Conservation (phyloP, 92 coral and sea anemone genomes). For the Porites evermanni region DNA sequence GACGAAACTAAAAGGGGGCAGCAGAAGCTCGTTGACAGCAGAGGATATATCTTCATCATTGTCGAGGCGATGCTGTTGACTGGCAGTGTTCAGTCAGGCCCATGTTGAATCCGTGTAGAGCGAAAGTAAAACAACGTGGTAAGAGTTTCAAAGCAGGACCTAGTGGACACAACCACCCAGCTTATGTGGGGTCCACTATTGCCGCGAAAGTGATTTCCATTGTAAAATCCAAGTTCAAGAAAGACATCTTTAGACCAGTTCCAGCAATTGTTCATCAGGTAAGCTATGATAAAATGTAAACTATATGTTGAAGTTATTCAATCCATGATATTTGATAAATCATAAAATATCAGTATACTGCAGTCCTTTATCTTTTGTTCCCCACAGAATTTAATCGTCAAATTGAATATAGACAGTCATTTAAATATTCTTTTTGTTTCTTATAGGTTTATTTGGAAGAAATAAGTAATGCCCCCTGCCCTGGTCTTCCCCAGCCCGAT, state of each 20-base stretch:
- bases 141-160: not conserved
- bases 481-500: not conserved
- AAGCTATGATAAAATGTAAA: not conserved
- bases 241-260: constrained; percentile 15
- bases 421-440: not conserved
- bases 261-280: constrained; percentile 28
- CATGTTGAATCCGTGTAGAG: constrained; percentile 3
- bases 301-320: not conserved
- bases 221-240: constrained; percentile 9
- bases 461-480: constrained; percentile 3
- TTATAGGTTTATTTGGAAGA: not conserved
- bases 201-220: not conserved
- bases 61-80: not conserved
- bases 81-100: constrained; percentile 26
- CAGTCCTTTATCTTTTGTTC: not conserved
- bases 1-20: not conserved
- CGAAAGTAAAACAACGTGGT: not conserved
- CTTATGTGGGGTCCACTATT: not conserved
- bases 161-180: constrained; percentile 18
- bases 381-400: not conserved
- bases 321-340: not conserved
- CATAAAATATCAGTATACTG: not conserved
- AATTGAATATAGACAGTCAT: not conserved
- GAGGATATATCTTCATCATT: constrained; percentile 15
- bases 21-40: constrained; percentile 26